Base-by-base conservation (phyloP, 2,888 invertebrate genomes). In the Diachrysia chrysitis region DNA sequence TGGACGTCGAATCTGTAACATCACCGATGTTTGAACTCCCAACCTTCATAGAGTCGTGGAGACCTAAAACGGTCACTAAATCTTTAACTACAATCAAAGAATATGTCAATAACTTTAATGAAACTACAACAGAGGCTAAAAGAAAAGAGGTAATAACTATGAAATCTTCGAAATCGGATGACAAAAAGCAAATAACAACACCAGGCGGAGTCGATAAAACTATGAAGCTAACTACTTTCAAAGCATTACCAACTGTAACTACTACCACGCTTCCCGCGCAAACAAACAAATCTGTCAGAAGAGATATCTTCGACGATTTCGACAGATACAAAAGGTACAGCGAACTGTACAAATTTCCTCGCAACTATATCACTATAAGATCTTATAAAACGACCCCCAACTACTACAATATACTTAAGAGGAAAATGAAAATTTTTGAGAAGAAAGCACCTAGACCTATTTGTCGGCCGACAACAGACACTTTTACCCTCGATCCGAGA, bases 1-100 rank as follows among this genome's bases (percentile, higher is more conserved):
- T 93, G 29, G 93, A 92, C 32, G 89, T 93, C 0, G 78, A 84
- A 4, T 86, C 87, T 0, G 87, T 93, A 0, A 93, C 90, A 0
- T 71, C 86, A 0, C 89, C 92, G 1, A 63, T 87, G 5, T 46
- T 48, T 0, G 79, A 75, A 3, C 48, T 82, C 2, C 82, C 85
- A 0, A 56, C 63, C 0, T 48, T 57, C 2, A 16, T 32, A 2
- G n/a, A 54, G 2, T 4, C 16, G 0, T 25, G 16, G 54, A 57
- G 10, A 7, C 12, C 10, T 16, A 63, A 55, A 19, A 0, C 17
- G 0, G 4, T n/a, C n/a, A 32, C 51, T 2, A 29, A 25, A 0
- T 1, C 0, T 4, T 10, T 5, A 0, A 19, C 37, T 10, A 4
- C 16, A n/a, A 60, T 0, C 25, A 0, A 1, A 21, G 10, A 10